Percentiles rank a stretch among this genome's conserved stretches.
These are phyloP conservation scores for Drosophila hawaiiensis DNA, from an alignment of 2,888 invertebrate species.

Conservation along the genomic window DNA sequence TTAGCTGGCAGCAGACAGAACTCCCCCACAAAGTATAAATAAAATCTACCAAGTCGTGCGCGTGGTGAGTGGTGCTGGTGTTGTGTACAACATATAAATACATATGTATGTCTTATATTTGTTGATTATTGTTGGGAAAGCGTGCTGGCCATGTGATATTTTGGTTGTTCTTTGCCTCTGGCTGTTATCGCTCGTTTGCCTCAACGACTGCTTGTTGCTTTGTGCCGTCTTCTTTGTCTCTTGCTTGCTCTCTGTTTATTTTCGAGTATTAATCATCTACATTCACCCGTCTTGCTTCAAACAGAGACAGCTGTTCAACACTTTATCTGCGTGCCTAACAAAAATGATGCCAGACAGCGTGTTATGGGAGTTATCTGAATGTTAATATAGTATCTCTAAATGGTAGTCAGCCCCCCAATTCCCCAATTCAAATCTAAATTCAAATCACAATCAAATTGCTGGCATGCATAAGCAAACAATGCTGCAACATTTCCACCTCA, in stretches of 20 bases:
- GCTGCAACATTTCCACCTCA: constrained; percentile 40
- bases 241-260: constrained; percentile 38
- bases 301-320: constrained; percentile 40
- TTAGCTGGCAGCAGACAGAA: constrained; percentile 1
- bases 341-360: constrained; percentile 5
- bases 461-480: constrained; percentile 21
- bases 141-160: constrained; percentile 9
- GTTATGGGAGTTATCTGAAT: background rate
- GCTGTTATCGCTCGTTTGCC: constrained; percentile 36
- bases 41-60: background rate
- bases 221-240: constrained; percentile 8
- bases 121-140: constrained; percentile 2
- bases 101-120: background rate
- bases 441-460: constrained; percentile 41
- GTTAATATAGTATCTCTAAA: background rate
- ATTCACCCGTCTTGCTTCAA: background rate
- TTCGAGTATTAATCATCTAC: constrained; percentile 42
- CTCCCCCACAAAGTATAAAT: constrained; percentile 20
- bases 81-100: background rate
- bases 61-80: background rate
- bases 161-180: background rate
- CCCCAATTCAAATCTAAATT: background rate
- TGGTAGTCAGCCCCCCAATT: background rate
- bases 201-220: constrained; percentile 13
- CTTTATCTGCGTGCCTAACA: background rate